These are phyloP conservation scores for Palythoa grandis DNA, from an alignment of 92 coral and sea anemone genomes.

Conservation along the genomic window DNA sequence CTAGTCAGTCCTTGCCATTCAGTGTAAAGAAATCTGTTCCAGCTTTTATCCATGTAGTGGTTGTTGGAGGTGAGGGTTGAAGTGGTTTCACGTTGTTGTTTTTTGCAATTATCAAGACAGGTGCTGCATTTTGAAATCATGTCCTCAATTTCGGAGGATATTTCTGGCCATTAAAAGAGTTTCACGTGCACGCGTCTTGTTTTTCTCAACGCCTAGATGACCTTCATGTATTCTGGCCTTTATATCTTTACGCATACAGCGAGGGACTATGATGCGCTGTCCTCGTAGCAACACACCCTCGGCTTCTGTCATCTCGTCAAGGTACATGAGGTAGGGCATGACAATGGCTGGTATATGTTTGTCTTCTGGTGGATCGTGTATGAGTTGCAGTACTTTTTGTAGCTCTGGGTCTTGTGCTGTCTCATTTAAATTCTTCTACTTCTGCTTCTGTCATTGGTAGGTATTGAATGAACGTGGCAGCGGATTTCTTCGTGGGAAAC, in stretches of 20 bases:
- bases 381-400: background rate
- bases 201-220: slow-evolving; percentile 52
- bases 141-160: slow-evolving; percentile 42
- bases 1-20: slow-evolving; percentile 47
- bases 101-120: slow-evolving; percentile 33
- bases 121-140: slow-evolving; percentile 42
- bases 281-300: slow-evolving; percentile 6
- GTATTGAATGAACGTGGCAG: background rate
- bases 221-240: slow-evolving; percentile 49
- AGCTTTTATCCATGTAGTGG: slow-evolving; percentile 42
- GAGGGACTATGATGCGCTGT: slow-evolving; percentile 25
- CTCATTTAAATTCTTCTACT: background rate
- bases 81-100: slow-evolving; percentile 48
- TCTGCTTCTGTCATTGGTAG: background rate
- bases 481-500: background rate
- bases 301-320: background rate
- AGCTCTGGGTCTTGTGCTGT: background rate
- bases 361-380: background rate
- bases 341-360: background rate
- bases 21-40: slow-evolving; percentile 46
- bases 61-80: slow-evolving; percentile 38
- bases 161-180: slow-evolving; percentile 50
- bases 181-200: slow-evolving; percentile 34
- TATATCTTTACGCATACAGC: slow-evolving; percentile 39
- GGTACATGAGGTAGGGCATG: background rate